phyloP scores from a whole-genome alignment of 2,888 invertebrate genomes.

The Drosophila anomelani region DNA sequence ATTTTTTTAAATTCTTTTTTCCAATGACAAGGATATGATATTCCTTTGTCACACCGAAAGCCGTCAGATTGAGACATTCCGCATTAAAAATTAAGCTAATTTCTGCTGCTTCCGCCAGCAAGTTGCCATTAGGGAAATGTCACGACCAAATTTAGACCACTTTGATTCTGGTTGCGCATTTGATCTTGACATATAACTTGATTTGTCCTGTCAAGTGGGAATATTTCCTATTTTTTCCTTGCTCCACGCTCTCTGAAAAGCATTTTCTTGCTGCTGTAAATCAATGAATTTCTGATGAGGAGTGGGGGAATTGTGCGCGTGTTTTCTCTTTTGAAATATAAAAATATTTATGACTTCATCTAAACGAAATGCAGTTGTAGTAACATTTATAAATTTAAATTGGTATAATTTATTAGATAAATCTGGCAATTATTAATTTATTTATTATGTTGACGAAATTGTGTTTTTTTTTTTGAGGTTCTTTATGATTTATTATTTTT shows the following conservation, averaged over 20 bases:
- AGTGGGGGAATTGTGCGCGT: background rate
- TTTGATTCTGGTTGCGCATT: constrained; percentile 56
- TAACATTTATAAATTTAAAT: background rate
- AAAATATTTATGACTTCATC: constrained; percentile 3
- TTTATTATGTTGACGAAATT: background rate
- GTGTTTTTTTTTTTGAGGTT: background rate
- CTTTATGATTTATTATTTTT: background rate
- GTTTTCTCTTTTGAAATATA: background rate
- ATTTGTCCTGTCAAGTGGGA: constrained; percentile 42
- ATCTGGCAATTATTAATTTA: background rate
- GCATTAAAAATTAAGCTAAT: constrained; percentile 45
- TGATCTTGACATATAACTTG: constrained; percentile 54
- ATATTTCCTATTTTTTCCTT: constrained; percentile 5
- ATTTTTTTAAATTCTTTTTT: background rate
- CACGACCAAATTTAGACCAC: constrained; percentile 43
- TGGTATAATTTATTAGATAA: background rate
- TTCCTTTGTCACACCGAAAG: constrained; percentile 12
- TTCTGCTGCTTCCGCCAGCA: constrained; percentile 5
- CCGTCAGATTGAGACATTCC: constrained; percentile 32
- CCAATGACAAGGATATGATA: background rate
- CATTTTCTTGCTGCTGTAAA: constrained; percentile 12
- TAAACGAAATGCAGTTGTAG: background rate
- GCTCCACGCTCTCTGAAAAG: constrained; percentile 2
- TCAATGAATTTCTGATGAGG: constrained; percentile 23
- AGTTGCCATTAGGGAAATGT: constrained; percentile 35